Conservation (phyloP, 2,888 invertebrate genomes). For the Pteria penguin region DNA sequence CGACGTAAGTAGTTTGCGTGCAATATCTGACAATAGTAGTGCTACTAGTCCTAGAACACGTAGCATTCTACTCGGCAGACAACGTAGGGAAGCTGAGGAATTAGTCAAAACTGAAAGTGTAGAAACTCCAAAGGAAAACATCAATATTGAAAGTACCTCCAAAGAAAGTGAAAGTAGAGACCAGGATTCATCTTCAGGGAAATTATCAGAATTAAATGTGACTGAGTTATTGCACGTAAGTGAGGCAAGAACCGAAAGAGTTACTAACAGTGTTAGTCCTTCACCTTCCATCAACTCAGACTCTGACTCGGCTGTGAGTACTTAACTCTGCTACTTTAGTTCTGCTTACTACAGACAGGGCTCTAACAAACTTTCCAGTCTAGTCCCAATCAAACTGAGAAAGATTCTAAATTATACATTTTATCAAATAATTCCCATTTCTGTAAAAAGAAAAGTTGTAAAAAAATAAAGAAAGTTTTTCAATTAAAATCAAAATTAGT, state of each 20-base stretch:
- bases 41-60: not conserved
- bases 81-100: conserved; percentile 25
- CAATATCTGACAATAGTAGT: conserved; percentile 18
- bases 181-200: conserved; percentile 2
- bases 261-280: conserved; percentile 53
- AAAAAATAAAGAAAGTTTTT: no score
- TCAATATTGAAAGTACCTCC: not conserved
- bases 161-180: not conserved
- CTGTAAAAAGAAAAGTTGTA: no score
- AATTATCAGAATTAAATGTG: conserved; percentile 58
- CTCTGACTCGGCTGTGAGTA: conserved; percentile 66
- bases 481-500: no score
- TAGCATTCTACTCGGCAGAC: conserved; percentile 9
- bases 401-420: no score
- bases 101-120: not conserved
- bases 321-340: conserved; percentile 30
- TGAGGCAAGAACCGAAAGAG: conserved; percentile 56
- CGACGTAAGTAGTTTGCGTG: conserved; percentile 30
- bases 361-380: no score
- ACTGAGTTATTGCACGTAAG: conserved; percentile 72
- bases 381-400: no score
- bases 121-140: not conserved
- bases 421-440: no score
- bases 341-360: not conserved
- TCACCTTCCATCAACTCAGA: conserved; percentile 57